Evolutionary conservation across 2,888 invertebrate species (phyloP), one percentile per base, ranked within the genome.

Genomic region (Conops quadrifasciatus): DNA sequence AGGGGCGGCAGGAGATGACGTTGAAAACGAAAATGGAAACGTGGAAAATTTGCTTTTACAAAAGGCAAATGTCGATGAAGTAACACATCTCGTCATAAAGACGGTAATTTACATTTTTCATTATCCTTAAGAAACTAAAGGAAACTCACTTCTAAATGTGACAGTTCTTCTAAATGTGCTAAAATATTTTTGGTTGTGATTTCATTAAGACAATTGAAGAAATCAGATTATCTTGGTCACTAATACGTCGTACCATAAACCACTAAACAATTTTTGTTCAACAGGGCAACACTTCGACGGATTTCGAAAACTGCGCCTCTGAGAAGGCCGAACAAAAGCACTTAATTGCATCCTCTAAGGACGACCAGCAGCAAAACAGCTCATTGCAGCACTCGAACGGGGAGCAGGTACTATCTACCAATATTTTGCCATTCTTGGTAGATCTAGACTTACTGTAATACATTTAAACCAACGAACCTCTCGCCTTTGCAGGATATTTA

Each of bases 51-150:
- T 85, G 66, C 90, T 91, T 49, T 83, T 88, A 76, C 89, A 91
- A 81, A 92, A 91, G 79, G 87, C 87, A 58, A 88, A 90, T 80
- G 89, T 91, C 65, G 88, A 89, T 75, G 89, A 92, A 83, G 93
- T 94, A 82, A 92, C 93, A 85, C 89, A 87, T 80, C 90, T 93
- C 77, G 92, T 94, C 75, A 90, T 90, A 76, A 92, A 93, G 81
- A 93, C 93, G 77, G 94, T 94, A 83, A 88, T 90, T 88, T 63
- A 24, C 43, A 11, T 28, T 43, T 36, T 9, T 26, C 36, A 30
- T 51, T 28, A 2, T 0, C 15, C 3, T 58, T 4, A n/a, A 53
- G 2, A 53, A n/a, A 11, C 19, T 2, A 45, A 45, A 45, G 11
- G 15, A 1, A 45, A 45, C n/a, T n/a, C n/a, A n/a, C n/a, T n/a